phyloP scores from a whole-genome alignment of 2,113 vertebrate genomes.

The Otolemur garnettii region DNA sequence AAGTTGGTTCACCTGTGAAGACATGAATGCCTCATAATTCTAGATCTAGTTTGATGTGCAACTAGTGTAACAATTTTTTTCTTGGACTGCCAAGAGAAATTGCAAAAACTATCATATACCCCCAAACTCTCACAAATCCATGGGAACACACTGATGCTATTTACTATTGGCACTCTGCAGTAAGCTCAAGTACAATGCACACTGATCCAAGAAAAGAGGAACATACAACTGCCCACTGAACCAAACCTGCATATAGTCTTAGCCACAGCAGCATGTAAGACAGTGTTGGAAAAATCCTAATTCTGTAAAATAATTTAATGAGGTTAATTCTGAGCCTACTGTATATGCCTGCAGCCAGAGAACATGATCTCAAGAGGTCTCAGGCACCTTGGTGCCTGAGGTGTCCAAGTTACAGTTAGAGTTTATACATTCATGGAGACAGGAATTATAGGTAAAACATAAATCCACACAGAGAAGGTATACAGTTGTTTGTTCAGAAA shows the following conservation, averaged over 20 bases:
- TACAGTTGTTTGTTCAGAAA: too few relatives aligned
- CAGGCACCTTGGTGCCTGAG: too few relatives aligned
- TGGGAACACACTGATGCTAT: not conserved
- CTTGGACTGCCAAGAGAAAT: not conserved
- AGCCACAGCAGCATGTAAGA: not conserved
- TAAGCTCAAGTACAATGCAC: not conserved
- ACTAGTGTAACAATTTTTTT: not conserved
- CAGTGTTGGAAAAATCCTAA: too few relatives aligned
- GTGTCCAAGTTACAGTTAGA: too few relatives aligned
- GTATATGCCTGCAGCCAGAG: too few relatives aligned
- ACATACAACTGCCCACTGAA: not conserved
- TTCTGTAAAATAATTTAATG: too few relatives aligned
- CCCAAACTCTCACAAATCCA: not conserved
- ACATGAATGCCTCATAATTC: not conserved
- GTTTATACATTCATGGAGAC: too few relatives aligned
- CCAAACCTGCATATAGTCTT: not conserved
- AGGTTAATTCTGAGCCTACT: too few relatives aligned
- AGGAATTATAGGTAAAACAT: too few relatives aligned
- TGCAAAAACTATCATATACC: not conserved
- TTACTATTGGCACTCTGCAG: not conserved
- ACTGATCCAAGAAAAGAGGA: not conserved
- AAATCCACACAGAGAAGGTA: too few relatives aligned
- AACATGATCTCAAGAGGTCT: too few relatives aligned
- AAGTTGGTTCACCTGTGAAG: not conserved
- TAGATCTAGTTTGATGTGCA: not conserved